Evolutionary conservation across 1,140 invertebrate species (phyloP).

Genomic region (Elymnias hypermnestra): DNA sequence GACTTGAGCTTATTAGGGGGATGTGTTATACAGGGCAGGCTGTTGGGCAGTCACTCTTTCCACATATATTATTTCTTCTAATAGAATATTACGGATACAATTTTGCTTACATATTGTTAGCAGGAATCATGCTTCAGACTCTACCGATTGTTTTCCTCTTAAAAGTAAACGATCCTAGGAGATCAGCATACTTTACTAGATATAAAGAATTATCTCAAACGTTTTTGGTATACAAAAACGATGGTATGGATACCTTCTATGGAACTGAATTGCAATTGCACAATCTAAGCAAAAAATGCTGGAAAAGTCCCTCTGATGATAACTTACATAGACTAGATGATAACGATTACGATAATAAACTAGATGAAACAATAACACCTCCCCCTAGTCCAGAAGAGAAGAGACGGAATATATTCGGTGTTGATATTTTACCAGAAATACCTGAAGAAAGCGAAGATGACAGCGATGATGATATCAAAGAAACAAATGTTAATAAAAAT

Average conservation of each 20-base stretch:
- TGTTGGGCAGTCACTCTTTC: slow-evolving; percentile 56
- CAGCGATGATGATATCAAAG: slow-evolving; percentile 31
- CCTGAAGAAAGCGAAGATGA: slow-evolving; percentile 69
- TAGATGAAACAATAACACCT: slow-evolving; percentile 49
- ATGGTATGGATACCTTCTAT: slow-evolving; percentile 40
- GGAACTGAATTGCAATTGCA: slow-evolving; percentile 59
- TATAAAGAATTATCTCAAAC: slow-evolving; percentile 56
- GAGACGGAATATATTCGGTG: slow-evolving; percentile 59
- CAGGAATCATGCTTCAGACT: slow-evolving; percentile 59
- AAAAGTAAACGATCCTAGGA: slow-evolving; percentile 45
- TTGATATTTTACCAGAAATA: slow-evolving; percentile 72
- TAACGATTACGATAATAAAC: slow-evolving; percentile 32
- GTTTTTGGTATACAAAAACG: slow-evolving; percentile 56
- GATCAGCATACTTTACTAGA: slow-evolving; percentile 45
- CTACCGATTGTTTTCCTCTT: slow-evolving; percentile 56
- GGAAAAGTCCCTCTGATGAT: slow-evolving; percentile 70
- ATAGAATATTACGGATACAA: slow-evolving; percentile 59
- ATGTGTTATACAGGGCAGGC: slow-evolving; percentile 60
- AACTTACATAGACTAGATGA: slow-evolving; percentile 44
- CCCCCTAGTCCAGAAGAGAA: slow-evolving; percentile 68
- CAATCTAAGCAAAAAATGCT: slow-evolving; percentile 63
- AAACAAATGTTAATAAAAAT: slow-evolving; percentile 30
- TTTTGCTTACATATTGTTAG: slow-evolving; percentile 50
- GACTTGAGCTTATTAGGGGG: slow-evolving; percentile 46
- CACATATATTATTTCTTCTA: slow-evolving; percentile 58